These are phyloP conservation scores for Beaufortia kweichowensis DNA, from an alignment of 2,113 vertebrate species.

Conservation along the genomic window DNA sequence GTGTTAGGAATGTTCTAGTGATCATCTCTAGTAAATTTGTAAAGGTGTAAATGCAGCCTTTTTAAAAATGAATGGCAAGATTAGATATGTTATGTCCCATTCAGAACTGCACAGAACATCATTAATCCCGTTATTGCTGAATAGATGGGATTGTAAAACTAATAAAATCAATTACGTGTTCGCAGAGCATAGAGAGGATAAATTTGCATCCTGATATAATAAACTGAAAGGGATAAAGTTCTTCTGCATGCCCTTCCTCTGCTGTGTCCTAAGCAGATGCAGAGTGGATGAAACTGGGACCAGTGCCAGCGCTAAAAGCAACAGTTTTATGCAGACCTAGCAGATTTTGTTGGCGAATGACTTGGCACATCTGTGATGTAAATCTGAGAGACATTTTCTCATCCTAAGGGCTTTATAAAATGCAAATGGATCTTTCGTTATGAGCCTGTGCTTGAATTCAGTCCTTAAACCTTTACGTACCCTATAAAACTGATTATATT, in stretches of 20 bases:
- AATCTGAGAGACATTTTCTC: neutral
- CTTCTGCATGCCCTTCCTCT: neutral
- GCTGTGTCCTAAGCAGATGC: conserved; percentile 29
- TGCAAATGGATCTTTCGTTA: conserved; percentile 16
- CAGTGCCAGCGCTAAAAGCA: conserved; percentile 22
- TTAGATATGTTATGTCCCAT: neutral
- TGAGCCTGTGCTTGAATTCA: neutral
- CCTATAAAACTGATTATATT: neutral
- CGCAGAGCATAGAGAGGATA: conserved; percentile 8
- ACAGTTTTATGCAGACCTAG: conserved; percentile 34
- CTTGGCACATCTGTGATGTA: conserved; percentile 34
- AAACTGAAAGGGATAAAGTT: neutral
- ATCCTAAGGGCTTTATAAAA: conserved; percentile 34
- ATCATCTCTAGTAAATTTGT: too few relatives aligned
- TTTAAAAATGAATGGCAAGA: neutral
- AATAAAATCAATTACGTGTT: neutral
- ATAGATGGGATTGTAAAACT: neutral
- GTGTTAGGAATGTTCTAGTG: too few relatives aligned
- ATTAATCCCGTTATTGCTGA: neutral
- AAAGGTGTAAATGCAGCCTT: neutral
- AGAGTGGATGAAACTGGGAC: conserved; percentile 23
- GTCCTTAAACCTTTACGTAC: neutral
- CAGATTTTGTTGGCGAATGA: conserved; percentile 16
- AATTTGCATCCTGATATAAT: conserved; percentile 27
- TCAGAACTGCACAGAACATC: neutral